Evolutionary conservation across 2,888 invertebrate genomes (phyloP), one percentile per base, ranked within the genome.

Genomic region (Lepetodrilus schrolli): DNA sequence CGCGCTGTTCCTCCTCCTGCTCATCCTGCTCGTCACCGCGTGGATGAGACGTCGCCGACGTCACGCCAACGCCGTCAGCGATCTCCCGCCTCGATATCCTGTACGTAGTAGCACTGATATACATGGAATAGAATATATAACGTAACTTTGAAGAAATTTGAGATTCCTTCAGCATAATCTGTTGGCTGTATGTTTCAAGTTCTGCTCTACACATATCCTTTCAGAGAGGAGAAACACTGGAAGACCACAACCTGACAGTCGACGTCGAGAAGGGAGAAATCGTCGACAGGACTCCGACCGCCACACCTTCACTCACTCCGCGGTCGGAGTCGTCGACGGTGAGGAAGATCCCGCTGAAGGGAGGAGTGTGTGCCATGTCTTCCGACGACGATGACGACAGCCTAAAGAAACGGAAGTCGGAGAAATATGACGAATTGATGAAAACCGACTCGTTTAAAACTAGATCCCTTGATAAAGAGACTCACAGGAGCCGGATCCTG

Each of bases 231-330:
- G 78, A 80, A 5, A 70, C 78, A 1, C 75, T 82, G 1, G 79
- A 74, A n/a, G 79, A 82, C 48, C 70, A 78, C 51, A 79, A 82
- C 66, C 74, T 82, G 8, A 76, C 74, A 43, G 75, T 82, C 13
- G 82, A 82, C 51, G 77, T 82, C 21, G 80, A 82, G 50, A 77
- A 74, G 49, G 81, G 80, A 2, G 76, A 81, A 47, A 75, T 80
- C 8, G 80, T 79, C 26, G 75, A 75, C 73, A 65, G 65, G 21
- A 70, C 75, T 8, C 75, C 75, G 4, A 17, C 48, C 4, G 49
- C 34, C 66, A 73, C 75, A 7, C 75, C 75, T 30, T 26, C 47
- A 10, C 75, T 68, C 8, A 26, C 13, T 23, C 38, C 43, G 30
- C 30, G 58, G 58, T 23, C 58, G 0, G 17, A 43, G n/a, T 21